Evolutionary conservation across 2,113 vertebrate species (phyloP).

Genomic region (Diphyllodes magnificus): DNA sequence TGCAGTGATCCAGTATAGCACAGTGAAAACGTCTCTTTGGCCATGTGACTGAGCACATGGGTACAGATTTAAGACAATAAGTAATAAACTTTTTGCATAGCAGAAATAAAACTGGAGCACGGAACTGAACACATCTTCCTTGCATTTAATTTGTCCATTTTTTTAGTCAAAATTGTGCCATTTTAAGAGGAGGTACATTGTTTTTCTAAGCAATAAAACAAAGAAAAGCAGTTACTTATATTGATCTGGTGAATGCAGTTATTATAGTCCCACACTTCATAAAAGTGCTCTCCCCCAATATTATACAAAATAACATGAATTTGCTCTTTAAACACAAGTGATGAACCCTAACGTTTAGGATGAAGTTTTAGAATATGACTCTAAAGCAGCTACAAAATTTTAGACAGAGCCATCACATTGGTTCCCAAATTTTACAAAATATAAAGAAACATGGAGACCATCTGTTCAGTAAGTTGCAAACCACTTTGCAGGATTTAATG

Average conservation of each 20-base stretch:
- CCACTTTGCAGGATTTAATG: background rate
- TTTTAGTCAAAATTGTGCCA: background rate
- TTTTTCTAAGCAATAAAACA: background rate
- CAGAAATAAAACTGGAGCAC: background rate
- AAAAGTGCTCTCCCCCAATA: background rate
- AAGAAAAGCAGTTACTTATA: background rate
- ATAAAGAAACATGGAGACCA: background rate
- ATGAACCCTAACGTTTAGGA: background rate
- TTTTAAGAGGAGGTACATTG: background rate
- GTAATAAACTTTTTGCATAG: background rate
- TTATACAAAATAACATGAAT: background rate
- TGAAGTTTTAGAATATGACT: background rate
- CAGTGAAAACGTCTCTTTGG: background rate
- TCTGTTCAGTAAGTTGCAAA: constrained; percentile 23
- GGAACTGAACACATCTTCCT: background rate
- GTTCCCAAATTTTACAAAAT: constrained; percentile 7
- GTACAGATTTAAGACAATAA: background rate
- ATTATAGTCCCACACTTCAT: background rate
- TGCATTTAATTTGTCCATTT: background rate
- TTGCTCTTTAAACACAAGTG: background rate
- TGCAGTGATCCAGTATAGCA: background rate
- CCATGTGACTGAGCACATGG: background rate
- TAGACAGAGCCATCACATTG: background rate
- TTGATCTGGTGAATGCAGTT: background rate
- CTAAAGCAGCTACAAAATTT: background rate